Percentiles rank a stretch among this genome's conserved stretches.
These are phyloP conservation scores for Sebastes trivittatus DNA, from an alignment of 2,797 vertebrate genomes.

Conservation along the genomic window DNA sequence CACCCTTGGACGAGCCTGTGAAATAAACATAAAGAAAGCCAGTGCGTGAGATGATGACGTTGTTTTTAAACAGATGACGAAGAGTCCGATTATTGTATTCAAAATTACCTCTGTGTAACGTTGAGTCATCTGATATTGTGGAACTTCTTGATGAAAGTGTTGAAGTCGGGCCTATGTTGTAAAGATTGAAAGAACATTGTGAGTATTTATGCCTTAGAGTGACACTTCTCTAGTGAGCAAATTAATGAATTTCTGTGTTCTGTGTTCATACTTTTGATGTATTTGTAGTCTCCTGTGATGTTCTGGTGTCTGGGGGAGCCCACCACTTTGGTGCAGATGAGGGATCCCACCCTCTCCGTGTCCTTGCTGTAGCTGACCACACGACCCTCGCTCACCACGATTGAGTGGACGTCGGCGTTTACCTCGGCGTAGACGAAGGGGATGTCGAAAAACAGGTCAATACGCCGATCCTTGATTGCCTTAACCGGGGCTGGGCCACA, in stretches of 20 bases:
- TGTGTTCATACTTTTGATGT: slow-evolving; percentile 70
- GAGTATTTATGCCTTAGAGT: not conserved
- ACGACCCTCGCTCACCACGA: slow-evolving; percentile 73
- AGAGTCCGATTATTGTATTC: fast-evolving
- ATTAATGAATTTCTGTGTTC: slow-evolving; percentile 34
- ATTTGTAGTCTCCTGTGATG: slow-evolving; percentile 90
- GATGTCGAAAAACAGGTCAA: slow-evolving; percentile 85
- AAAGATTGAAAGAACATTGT: slow-evolving; percentile 4
- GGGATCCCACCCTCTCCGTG: slow-evolving; percentile 82
- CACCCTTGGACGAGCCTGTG: slow-evolving; percentile 17
- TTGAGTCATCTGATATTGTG: slow-evolving; percentile 43
- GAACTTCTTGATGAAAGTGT: slow-evolving; percentile 48
- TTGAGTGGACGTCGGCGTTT: slow-evolving; percentile 86
- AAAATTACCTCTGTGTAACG: slow-evolving; percentile 48
- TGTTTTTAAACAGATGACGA: not conserved
- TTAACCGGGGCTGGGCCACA: slow-evolving; percentile 90
- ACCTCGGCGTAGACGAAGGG: slow-evolving; percentile 91
- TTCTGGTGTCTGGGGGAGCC: slow-evolving; percentile 79
- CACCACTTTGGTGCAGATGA: slow-evolving; percentile 92
- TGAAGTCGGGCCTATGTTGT: slow-evolving; percentile 51
- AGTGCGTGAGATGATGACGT: not conserved
- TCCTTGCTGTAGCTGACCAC: slow-evolving; percentile 81
- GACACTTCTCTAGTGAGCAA: not conserved
- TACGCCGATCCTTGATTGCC: slow-evolving; percentile 84
- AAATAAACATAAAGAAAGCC: not conserved